Evolutionary conservation across 2,888 invertebrate genomes (phyloP), one percentile per base, ranked within the genome.

Genomic region (Prostheceraeus crozeri): DNA sequence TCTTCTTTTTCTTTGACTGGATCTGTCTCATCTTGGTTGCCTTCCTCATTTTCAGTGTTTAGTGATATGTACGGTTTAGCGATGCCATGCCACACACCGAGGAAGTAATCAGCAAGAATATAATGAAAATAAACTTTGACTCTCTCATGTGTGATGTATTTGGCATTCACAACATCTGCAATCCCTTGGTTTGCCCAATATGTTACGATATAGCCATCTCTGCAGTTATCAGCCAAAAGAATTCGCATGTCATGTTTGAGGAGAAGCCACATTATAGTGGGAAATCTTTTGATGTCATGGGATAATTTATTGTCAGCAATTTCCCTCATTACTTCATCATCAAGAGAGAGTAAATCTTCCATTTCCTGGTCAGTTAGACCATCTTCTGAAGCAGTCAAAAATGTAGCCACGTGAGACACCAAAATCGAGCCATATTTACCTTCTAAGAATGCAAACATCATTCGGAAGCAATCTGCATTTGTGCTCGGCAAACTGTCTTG

Each of bases 351-450:
- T n/a, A 76, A 55, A 57, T 76, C 75, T 46, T 72, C 71, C 70
- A 75, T 72, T 65, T 76, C 75, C 60, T 68, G 67, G 64, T 75
- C 74, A 61, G 72, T 72, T 11, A 76, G 63, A 2, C 75, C 75
- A 1, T 69, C 69, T 1, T 59, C 63, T 1, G 74, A 73, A 14
- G 71, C 71, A 6, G 69, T 71, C 30, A 75, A 52, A 62, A 70
- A 72, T 19, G 70, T 67, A 45, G 73, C 62, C 2, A 68, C 62
- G 28, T 68, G 65, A 1, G 68, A 62, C 3, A 72, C 70, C 4
- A 73, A 52, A 0, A 60, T 57, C 16, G 57, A 51, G 1, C 74
- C 74, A 56, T 71, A 69, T 14, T 62, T 67, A 2, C 19, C 57
- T 59, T 73, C 74, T 11, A 74, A 62, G 6, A 58, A 57, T 16